Percentiles rank a stretch among this genome's conserved stretches.
These are phyloP conservation scores for Patiria miniata DNA, from an alignment of 35 echinoderm and acorn worm genomes.

Conservation along the genomic window DNA sequence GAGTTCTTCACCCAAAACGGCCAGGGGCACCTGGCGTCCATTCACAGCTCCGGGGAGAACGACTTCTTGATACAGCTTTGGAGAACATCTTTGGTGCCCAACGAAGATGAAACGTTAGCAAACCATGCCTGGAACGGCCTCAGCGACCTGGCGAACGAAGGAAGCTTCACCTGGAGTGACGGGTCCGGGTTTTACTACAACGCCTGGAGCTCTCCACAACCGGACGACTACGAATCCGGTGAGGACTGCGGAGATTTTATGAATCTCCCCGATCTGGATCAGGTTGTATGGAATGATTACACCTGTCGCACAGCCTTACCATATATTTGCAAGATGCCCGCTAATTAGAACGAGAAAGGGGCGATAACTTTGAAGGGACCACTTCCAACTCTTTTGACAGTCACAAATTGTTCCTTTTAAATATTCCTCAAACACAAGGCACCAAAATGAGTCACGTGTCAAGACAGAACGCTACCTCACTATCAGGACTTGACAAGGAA, in stretches of 20 bases:
- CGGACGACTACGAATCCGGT: not conserved
- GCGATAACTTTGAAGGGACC: too few species aligned
- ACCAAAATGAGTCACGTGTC: too few species aligned
- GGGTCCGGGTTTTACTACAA: not conserved
- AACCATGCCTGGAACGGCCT: not conserved
- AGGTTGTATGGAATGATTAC: not conserved
- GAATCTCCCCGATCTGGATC: too few species aligned
- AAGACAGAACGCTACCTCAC: too few species aligned
- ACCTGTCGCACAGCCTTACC: too few species aligned
- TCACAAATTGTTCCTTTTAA: too few species aligned
- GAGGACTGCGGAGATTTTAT: not conserved
- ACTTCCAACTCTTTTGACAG: too few species aligned
- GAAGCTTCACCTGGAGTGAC: slow-evolving; percentile 14
- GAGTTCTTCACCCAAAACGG: not conserved
- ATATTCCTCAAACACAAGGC: too few species aligned
- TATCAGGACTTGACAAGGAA: too few species aligned
- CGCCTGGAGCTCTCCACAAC: not conserved
- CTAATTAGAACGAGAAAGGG: too few species aligned
- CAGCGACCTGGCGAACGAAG: not conserved
- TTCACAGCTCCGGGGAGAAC: not conserved
- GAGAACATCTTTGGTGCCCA: not conserved
- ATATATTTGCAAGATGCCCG: too few species aligned
- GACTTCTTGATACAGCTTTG: not conserved
- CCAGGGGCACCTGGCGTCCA: slow-evolving; percentile 22
- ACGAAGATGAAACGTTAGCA: not conserved